Evolutionary conservation across 2,113 vertebrate genomes (phyloP), one percentile per base, ranked within the genome.

Genomic region (Colaptes auratus): DNA sequence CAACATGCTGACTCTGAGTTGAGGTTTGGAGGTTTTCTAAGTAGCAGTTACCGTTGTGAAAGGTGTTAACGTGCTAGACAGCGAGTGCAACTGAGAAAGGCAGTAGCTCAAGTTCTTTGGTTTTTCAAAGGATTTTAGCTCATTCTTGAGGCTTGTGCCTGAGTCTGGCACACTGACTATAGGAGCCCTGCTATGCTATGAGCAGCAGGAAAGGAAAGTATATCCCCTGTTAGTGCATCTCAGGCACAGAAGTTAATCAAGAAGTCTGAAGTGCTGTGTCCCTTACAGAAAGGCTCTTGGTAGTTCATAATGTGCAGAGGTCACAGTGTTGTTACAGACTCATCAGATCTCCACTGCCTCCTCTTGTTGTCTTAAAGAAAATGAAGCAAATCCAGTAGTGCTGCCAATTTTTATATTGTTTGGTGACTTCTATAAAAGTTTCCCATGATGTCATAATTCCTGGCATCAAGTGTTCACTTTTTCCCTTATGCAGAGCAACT

Each of bases 371-470:
- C 46, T 36, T 65, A 24, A 77, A 46, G 87, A 73, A 86, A 92
- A 80, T 0, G 7, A 74, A 81, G 82, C 42, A 81, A 67, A 77
- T 36, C 52, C 46, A 69, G 55, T 8, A 3, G 25, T 25, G 72
- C 36, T 91, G 89, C 75, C 87, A 84, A 10, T 81, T 92, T 91
- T 85, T 52, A 4, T 84, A 25, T 85, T 77, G 74, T 88, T 85
- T 83, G 44, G 44, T 92, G 79, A 33, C 61, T 93, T 93, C 82
- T 88, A 0, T 25, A 21, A 10, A 88, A 86, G 67, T 94, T 94
- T 95, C 91, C 82, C 94, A 95, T 95, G 92, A 96, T 95, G 84
- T 92, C 90, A 90, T 65, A 74, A 25, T 93, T 95, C 65, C 86
- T 95, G 89, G 88, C 94, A 86, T 24, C 1, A 9, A 81, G 75